Conservation (phyloP, 2,113 vertebrate species). For the Kryptolebias marmoratus region DNA sequence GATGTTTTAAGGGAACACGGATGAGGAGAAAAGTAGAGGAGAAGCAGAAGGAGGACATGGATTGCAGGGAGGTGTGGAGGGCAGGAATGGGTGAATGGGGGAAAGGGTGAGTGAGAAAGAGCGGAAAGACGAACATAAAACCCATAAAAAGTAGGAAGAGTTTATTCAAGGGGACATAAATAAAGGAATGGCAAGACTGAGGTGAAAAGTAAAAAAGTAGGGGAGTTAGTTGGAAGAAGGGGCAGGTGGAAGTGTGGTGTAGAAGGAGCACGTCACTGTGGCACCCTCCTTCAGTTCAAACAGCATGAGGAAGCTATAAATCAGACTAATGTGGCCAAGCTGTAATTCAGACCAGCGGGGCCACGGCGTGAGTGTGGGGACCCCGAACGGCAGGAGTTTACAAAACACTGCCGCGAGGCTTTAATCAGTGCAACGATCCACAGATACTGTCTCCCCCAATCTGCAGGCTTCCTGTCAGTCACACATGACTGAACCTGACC, state of each 20-base stretch:
- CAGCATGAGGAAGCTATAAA: conserved; percentile 85
- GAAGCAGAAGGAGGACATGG: neutral
- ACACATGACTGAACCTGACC: conserved; percentile 72
- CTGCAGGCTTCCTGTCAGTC: conserved; percentile 82
- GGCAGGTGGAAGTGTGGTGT: conserved; percentile 40
- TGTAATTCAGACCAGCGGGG: conserved; percentile 84
- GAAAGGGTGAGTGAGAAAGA: conserved; percentile 9
- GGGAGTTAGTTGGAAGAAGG: conserved; percentile 22
- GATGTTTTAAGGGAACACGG: conserved; percentile 33
- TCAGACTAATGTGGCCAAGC: conserved; percentile 78
- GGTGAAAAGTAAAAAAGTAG: conserved; percentile 29
- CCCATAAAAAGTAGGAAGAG: too few species aligned
- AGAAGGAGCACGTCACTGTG: conserved; percentile 58
- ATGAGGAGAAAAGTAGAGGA: neutral
- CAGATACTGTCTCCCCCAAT: conserved; percentile 80
- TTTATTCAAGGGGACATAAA: neutral
- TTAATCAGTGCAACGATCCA: conserved; percentile 81
- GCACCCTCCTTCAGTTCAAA: conserved; percentile 75
- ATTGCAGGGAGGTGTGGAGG: neutral
- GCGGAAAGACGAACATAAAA: neutral
- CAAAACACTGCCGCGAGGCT: conserved; percentile 69
- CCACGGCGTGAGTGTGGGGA: conserved; percentile 52
- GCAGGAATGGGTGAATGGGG: neutral
- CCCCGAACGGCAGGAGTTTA: conserved; percentile 73
- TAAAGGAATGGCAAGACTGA: neutral